A percentile compares a stretch with the other conserved stretches of the same genome.
These are phyloP conservation scores for Thamnophis elegans DNA, from an alignment of 2,797 vertebrate genomes.

Conservation along the genomic window DNA sequence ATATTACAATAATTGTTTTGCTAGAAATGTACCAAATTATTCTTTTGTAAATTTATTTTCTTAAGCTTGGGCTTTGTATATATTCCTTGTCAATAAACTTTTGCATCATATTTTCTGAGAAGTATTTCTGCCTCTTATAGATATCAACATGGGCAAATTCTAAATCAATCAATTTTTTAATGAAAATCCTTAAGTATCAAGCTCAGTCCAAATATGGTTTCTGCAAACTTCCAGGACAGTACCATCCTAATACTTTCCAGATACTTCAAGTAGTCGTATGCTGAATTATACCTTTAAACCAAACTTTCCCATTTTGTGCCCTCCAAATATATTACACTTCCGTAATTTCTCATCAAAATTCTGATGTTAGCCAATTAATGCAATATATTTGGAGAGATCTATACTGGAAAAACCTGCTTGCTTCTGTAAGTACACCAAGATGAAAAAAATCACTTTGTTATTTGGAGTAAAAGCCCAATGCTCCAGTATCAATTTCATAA, in stretches of 20 bases:
- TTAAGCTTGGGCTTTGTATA: background rate
- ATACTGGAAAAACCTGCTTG: background rate
- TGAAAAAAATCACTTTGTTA: background rate
- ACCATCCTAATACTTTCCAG: slow-evolving; percentile 1
- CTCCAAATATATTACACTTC: background rate
- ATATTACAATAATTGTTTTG: background rate
- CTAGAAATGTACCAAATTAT: background rate
- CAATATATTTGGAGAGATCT: background rate
- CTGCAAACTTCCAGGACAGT: background rate
- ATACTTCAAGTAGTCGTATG: background rate
- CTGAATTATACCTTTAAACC: background rate
- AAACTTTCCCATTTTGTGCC: background rate
- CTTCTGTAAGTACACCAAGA: background rate
- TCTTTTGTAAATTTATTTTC: background rate
- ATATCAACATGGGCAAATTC: background rate
- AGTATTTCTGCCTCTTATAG: background rate
- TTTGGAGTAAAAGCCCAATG: background rate
- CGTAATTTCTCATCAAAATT: background rate
- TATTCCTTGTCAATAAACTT: background rate
- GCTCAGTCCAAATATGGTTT: background rate
- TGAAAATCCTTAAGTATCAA: background rate
- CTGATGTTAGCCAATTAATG: background rate
- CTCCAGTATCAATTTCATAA: background rate
- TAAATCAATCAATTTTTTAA: background rate
- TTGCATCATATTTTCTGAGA: background rate